Evolutionary conservation across 2,113 vertebrate genomes (phyloP), one percentile per base, ranked within the genome.

Genomic region (Siniperca knerii): DNA sequence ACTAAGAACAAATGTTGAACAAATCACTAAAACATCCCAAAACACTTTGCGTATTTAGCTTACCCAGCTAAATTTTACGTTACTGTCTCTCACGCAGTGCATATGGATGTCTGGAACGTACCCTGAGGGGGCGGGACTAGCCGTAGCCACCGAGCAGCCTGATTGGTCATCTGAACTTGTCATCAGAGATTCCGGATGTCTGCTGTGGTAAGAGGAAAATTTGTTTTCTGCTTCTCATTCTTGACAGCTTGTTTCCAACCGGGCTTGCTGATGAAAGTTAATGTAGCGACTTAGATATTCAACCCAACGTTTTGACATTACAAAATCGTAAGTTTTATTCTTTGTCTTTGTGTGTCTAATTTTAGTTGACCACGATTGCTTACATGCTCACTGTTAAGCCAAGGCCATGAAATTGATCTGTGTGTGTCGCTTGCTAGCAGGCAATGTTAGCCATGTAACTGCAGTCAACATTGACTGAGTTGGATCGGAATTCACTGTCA

Each of bases 111-210:
- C 12, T 73, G 29, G 8, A 73, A 60, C 10, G 7, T 33, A 61
- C 6, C 3, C 0, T 4, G 6, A 40, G 23, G 71, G 64, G 92
- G 92, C 70, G 92, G 91, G 52, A 80, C 68, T 44, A 68, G 3
- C 1, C 0, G 1, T 4, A 0, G n/a, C 4, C 44, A 13, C 2
- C 33, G 21, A 44, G 44, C 40, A 4, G 0, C 0, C 73, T 86
- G 87, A 95, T 95, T 93, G 93, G 94, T 23, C 48, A 16, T 0
- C 1, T 8, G 1, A 48, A 5, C 33, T 25, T 89, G 83, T 89
- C 90, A 42, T 87, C 71, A 89, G 81, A 81, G 80, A 85, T 85
- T 90, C 92, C 92, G 93, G 92, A 94, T 86, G 91, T 94, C 61
- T 64, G 72, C 64, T 79, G 68, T 75, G 82, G 69, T 87, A 81